Evolutionary conservation across 2,888 invertebrate genomes (phyloP), one percentile per base, ranked within the genome.

Genomic region (Spilarctia lutea): DNA sequence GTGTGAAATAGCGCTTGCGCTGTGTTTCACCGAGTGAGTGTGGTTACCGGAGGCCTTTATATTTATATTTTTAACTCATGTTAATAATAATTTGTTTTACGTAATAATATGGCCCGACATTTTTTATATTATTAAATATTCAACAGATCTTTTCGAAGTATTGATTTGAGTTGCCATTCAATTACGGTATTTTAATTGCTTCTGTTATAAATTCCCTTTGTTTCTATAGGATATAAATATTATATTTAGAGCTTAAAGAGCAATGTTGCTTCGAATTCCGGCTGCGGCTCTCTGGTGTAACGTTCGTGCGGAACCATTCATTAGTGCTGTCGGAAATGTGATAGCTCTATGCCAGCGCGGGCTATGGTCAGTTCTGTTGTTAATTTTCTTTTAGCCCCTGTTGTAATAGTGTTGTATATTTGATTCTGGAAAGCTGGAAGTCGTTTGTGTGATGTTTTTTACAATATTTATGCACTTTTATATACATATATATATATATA

Each of bases 251-350:
- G 63, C 18, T 63, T 56, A 39, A 70, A 52, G 35, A 60, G 39
- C 2, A 18, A 70, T 27, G 39, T 70, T n/a, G 35, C n/a, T 27
- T 39, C 18, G 71, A 71, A 71, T 27, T 63, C 63, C 60, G 63
- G 42, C 42, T 30, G 63, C 30, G 63, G 63, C 24, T 71, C 24
- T 20, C 24, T 1, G n/a, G 48, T 65, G 60, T 42, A 33, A 24
- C n/a, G 30, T 48, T 48, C 16, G 48, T 48, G 33, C 72, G 65
- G 72, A 65, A 71, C 66, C 33, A 35, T 65, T 72, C 52, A 66
- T 72, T 72, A 66, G 72, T 56, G 72, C 72, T 33, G 52, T 65
- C 52, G 66, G 56, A 66, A 72, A 72, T 39, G 39, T 35, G 66
- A 72, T 52, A 33, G 27, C 66, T 52, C 30, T 33, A 24, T 33